Conservation (phyloP, 2,888 invertebrate genomes). For the Volucella bombylans region DNA sequence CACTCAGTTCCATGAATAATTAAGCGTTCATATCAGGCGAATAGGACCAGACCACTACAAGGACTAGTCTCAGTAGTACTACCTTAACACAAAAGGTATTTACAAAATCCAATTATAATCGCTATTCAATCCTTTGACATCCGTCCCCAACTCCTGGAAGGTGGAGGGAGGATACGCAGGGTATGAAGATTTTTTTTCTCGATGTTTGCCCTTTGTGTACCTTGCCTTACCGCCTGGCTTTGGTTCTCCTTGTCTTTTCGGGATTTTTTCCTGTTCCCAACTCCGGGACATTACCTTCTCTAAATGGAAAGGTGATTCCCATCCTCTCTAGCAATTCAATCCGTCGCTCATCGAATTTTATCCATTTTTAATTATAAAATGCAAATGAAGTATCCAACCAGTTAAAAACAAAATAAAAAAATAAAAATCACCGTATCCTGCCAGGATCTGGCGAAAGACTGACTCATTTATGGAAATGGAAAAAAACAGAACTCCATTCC, state of each 20-base stretch:
- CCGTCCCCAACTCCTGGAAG: background rate
- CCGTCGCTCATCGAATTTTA: constrained; percentile 27
- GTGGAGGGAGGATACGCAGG: constrained; percentile 11
- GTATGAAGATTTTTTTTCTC: background rate
- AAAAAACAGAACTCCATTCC: no score
- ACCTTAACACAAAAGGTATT: constrained; percentile 17
- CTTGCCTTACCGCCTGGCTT: background rate
- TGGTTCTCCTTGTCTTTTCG: background rate
- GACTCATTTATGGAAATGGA: no score
- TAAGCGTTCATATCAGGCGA: constrained; percentile 19
- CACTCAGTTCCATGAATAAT: constrained; percentile 28
- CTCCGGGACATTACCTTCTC: no score
- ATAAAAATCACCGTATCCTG: background rate
- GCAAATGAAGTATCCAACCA: constrained; percentile 47
- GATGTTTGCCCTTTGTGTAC: background rate
- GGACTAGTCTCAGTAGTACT: background rate
- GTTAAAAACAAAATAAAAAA: background rate
- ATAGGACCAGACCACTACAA: no score
- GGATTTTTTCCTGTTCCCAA: background rate
- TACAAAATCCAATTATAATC: constrained; percentile 42
- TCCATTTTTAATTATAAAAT: constrained; percentile 67
- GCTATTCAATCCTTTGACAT: constrained; percentile 15
- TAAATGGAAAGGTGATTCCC: background rate
- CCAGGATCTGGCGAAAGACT: background rate
- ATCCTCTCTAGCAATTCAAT: background rate